Evolutionary conservation across 1,140 invertebrate species (phyloP).

Genomic region (Ceratina japonica): DNA sequence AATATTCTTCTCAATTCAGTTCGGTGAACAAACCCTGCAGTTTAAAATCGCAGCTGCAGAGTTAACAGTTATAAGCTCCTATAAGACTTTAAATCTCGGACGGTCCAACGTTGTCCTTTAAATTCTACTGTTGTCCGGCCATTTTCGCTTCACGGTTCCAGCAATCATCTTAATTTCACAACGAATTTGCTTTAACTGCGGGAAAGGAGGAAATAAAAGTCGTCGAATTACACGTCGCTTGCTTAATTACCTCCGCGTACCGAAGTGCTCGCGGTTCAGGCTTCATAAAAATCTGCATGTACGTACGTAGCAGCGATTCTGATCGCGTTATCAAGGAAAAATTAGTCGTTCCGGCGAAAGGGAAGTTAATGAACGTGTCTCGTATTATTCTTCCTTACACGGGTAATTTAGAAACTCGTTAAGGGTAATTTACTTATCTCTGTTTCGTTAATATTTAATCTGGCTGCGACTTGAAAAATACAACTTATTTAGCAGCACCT

Average conservation of each 20-base stretch:
- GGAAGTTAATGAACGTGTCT: neutral
- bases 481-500: neutral
- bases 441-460: neutral
- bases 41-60: neutral
- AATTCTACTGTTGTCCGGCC: conserved; percentile 13
- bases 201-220: neutral
- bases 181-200: conserved; percentile 13
- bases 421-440: neutral
- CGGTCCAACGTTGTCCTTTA: conserved; percentile 15
- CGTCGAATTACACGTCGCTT: neutral
- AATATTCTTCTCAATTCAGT: no score
- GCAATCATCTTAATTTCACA: neutral
- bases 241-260: neutral
- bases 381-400: neutral
- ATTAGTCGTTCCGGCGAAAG: neutral
- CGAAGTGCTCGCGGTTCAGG: neutral
- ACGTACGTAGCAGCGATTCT: neutral
- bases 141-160: neutral
- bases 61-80: neutral
- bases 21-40: no score
- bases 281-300: neutral
- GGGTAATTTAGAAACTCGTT: neutral
- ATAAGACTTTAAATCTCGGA: conserved; percentile 31
- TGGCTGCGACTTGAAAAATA: neutral
- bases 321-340: neutral